Conservation (phyloP, 2,113 vertebrate species). For the Piaya cayana region DNA sequence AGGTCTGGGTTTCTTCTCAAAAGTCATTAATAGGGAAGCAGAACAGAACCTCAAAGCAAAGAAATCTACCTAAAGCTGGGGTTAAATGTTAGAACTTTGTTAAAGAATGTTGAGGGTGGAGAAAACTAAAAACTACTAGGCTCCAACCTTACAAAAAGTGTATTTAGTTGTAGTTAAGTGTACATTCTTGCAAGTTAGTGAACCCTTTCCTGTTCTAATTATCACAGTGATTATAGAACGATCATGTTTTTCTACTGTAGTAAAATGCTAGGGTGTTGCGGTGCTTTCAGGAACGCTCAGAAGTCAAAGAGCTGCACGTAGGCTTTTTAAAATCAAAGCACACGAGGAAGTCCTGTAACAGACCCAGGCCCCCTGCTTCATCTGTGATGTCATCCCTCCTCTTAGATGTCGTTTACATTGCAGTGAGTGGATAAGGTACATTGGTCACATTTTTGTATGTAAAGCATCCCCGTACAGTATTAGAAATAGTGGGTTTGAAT, state of each 20-base stretch:
- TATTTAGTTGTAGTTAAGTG: neutral
- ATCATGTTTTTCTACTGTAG: neutral
- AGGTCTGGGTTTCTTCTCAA: neutral
- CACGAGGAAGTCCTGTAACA: conserved; percentile 27
- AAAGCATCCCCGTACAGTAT: neutral
- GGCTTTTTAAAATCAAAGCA: conserved; percentile 49
- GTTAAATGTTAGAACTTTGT: neutral
- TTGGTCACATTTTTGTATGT: neutral
- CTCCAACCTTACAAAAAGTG: neutral
- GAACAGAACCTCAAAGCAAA: neutral
- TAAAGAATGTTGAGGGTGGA: neutral
- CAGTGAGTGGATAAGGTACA: neutral
- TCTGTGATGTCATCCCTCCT: neutral
- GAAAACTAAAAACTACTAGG: conserved; percentile 4
- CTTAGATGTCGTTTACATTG: neutral
- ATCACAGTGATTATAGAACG: conserved; percentile 56
- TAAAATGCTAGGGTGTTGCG: conserved; percentile 30
- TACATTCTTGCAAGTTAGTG: neutral
- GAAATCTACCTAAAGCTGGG: neutral
- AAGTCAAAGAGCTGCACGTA: conserved; percentile 32
- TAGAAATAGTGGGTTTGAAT: neutral
- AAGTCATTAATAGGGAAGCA: neutral
- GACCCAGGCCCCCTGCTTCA: neutral
- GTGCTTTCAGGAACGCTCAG: conserved; percentile 26
- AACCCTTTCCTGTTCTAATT: neutral